Evolutionary conservation across 2,888 invertebrate genomes (phyloP), one percentile per base, ranked within the genome.

Genomic region (Pogonocherus hispidulus): DNA sequence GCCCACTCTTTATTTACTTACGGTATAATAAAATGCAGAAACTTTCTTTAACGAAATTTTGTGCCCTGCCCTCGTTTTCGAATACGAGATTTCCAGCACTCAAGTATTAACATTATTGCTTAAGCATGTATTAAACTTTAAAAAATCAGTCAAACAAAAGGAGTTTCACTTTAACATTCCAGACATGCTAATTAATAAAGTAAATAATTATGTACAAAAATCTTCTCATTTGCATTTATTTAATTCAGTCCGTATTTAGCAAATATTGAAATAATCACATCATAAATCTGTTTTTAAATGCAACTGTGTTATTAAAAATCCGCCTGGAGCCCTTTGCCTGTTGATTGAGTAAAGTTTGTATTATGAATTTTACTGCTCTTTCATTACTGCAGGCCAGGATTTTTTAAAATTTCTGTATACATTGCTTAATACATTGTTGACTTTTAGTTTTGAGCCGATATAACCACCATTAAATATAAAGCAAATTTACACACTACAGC

Each of bases 291-390:
- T 74, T 78, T 77, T 74, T 70, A 76, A 79, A 76, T 79, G 77
- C 76, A 78, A 77, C 75, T 72, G 66, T 69, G 76, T 79, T 79
- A 80, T 80, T 80, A 81, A 80, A 81, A 81, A 80, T 81, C 76
- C 78, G 79, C 78, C 76, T 64, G 69, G 62, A 74, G 77, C 82
- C 80, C 73, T 72, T 72, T 79, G 83, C 80, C 78, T 83, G 82
- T 84, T 83, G 83, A 81, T 82, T 79, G 80, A 81, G 82, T 79
- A 83, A 83, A 83, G 83, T 84, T 83, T 82, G 81, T 82, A 83
- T 83, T 83, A 84, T 82, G 83, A 83, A 82, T 82, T 83, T 82
- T 81, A 81, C 82, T 82, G 82, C 82, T 81, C 80, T 84, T 82
- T 80, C 81, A 81, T 82, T 78, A 81, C 83, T 80, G 78, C 75